These are phyloP conservation scores for Drosophila nikananu DNA, from an alignment of 1,140 invertebrate genomes.

Conservation along the genomic window DNA sequence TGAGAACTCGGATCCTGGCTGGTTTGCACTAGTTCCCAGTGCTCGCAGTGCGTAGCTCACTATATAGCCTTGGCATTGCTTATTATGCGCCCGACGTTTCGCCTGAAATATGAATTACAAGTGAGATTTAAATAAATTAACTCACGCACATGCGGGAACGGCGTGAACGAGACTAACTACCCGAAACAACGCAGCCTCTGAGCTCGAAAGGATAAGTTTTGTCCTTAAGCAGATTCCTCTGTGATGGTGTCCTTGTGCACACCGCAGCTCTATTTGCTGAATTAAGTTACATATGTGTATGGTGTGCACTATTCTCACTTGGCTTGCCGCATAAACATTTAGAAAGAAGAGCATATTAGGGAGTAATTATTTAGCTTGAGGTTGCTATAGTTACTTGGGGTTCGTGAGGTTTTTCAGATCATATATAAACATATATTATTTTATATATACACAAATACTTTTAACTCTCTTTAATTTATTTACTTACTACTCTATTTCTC, in stretches of 20 bases:
- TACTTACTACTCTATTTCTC: background rate
- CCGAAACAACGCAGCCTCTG: conserved; percentile 3
- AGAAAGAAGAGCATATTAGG: background rate
- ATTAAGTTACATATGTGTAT: conserved; percentile 2
- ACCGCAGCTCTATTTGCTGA: background rate
- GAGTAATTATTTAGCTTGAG: background rate
- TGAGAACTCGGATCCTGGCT: conserved; percentile 3
- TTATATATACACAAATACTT: too few relatives aligned
- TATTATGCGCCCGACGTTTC: conserved; percentile 70
- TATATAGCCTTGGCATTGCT: conserved; percentile 47
- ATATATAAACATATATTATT: too few relatives aligned
- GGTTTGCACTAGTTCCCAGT: conserved; percentile 2
- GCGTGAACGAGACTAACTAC: conserved; percentile 15
- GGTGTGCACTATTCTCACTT: conserved; percentile 1
- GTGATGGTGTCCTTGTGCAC: conserved; percentile 9
- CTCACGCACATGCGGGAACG: conserved; percentile 48
- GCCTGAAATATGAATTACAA: conserved; percentile 79
- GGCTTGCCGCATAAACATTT: background rate
- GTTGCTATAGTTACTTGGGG: background rate
- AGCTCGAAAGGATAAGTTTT: conserved; percentile 4
- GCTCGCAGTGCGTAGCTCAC: conserved; percentile 5
- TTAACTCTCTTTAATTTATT: background rate
- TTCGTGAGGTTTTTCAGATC: background rate
- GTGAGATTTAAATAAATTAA: conserved; percentile 81
- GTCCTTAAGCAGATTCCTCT: conserved; percentile 2